Conservation (phyloP, 2,888 invertebrate genomes). For the Dysmachus trigonus region DNA sequence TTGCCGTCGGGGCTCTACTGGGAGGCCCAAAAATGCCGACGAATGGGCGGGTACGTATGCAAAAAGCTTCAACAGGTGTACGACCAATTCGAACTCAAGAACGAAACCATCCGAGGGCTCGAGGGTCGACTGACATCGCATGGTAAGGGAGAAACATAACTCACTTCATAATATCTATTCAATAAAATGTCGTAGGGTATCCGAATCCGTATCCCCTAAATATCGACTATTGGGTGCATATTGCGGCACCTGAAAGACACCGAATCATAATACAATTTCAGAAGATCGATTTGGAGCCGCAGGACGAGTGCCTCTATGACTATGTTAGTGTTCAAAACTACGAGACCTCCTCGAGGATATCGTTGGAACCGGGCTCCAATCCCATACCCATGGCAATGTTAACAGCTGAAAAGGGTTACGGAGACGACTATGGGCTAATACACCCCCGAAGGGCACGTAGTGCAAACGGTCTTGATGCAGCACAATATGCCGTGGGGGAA, state of each 20-base stretch:
- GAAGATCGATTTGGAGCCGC: conserved; percentile 76
- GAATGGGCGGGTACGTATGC: conserved; percentile 77
- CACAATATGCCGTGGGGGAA: background rate
- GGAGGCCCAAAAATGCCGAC: conserved; percentile 72
- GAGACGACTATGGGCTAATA: conserved; percentile 48
- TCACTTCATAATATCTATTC: conserved; percentile 44
- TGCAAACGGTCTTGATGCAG: background rate
- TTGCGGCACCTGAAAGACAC: conserved; percentile 73
- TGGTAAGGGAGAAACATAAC: conserved; percentile 55
- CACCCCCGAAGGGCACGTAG: conserved; percentile 48
- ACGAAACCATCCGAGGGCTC: conserved; percentile 72
- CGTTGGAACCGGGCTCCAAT: conserved; percentile 57
- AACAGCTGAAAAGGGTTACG: conserved; percentile 49
- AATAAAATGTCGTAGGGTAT: conserved; percentile 63
- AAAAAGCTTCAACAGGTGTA: conserved; percentile 64
- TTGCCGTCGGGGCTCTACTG: conserved; percentile 78
- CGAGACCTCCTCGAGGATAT: conserved; percentile 56
- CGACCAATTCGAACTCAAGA: conserved; percentile 59
- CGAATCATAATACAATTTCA: conserved; percentile 76
- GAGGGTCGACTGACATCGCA: conserved; percentile 76
- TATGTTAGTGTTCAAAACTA: conserved; percentile 72
- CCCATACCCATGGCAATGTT: conserved; percentile 58
- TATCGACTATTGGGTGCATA: conserved; percentile 74
- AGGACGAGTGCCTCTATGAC: conserved; percentile 82
- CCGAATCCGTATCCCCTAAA: conserved; percentile 78